Conservation (phyloP, 2,888 invertebrate genomes). For the Nebria brevicollis region DNA sequence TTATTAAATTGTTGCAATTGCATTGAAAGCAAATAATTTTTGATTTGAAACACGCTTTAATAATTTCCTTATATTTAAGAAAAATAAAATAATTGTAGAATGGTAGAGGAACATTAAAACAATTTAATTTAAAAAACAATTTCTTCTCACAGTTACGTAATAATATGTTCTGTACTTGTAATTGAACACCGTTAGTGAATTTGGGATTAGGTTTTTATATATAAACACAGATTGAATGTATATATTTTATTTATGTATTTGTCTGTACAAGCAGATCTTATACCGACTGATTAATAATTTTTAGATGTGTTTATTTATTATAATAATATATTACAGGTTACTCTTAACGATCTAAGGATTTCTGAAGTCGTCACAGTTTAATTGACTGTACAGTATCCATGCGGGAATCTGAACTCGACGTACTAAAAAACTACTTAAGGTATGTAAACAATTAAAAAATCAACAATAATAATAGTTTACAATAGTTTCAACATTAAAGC, state of each 20-base stretch:
- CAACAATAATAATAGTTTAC: constrained; percentile 54
- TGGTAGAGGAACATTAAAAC: too few species aligned
- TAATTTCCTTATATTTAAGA: too few species aligned
- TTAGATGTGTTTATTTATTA: constrained; percentile 34
- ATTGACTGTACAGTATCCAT: constrained; percentile 56
- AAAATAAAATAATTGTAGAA: too few species aligned
- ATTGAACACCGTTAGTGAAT: neutral
- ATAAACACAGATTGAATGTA: constrained; percentile 24
- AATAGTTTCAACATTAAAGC: constrained; percentile 50
- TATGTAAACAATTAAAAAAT: constrained; percentile 53
- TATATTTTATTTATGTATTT: constrained; percentile 54
- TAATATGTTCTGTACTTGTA: neutral
- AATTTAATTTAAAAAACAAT: too few species aligned
- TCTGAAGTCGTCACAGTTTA: constrained; percentile 51
- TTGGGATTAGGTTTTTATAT: neutral
- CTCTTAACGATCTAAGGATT: constrained; percentile 42
- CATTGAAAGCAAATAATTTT: too few species aligned
- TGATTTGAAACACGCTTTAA: too few species aligned
- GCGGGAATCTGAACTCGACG: constrained; percentile 51
- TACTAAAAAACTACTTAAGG: constrained; percentile 19
- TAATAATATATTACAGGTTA: constrained; percentile 46
- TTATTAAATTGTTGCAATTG: neutral
- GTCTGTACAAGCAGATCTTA: constrained; percentile 55
- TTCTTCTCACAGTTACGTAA: too few species aligned
- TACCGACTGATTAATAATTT: constrained; percentile 50